These are phyloP conservation scores for Desmodus rotundus DNA, from an alignment of 2,113 vertebrate genomes.

Conservation along the genomic window DNA sequence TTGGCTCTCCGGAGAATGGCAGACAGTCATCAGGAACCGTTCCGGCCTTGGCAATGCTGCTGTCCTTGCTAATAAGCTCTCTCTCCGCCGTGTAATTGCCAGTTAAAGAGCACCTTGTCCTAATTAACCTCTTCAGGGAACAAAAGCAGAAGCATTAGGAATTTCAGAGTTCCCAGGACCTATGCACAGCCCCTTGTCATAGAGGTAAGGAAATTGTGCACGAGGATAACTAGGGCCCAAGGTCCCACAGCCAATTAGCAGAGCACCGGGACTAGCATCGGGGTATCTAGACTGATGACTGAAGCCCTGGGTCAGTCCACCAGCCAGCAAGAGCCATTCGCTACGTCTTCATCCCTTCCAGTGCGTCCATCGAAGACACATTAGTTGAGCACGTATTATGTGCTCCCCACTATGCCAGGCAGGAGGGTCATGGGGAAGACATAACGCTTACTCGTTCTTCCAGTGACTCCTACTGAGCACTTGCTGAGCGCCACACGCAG, in stretches of 20 bases:
- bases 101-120: background rate
- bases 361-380: fast-evolving
- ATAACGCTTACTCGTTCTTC: fast-evolving
- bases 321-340: background rate
- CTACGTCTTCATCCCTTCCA: background rate
- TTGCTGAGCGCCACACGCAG: background rate
- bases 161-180: background rate
- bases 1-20: conserved; percentile 6
- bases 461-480: background rate
- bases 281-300: background rate
- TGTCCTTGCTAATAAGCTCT: background rate
- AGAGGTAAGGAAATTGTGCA: background rate
- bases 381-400: background rate
- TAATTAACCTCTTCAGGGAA: conserved; percentile 40
- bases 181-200: background rate
- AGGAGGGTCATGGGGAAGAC: background rate
- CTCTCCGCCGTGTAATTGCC: background rate
- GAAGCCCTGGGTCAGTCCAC: background rate
- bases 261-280: background rate
- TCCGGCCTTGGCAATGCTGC: background rate
- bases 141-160: background rate
- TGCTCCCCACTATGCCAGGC: background rate
- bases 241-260: background rate
- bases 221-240: background rate
- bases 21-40: background rate